phyloP scores from a whole-genome alignment of 2,113 vertebrate species.

The Centrocercus urophasianus region DNA sequence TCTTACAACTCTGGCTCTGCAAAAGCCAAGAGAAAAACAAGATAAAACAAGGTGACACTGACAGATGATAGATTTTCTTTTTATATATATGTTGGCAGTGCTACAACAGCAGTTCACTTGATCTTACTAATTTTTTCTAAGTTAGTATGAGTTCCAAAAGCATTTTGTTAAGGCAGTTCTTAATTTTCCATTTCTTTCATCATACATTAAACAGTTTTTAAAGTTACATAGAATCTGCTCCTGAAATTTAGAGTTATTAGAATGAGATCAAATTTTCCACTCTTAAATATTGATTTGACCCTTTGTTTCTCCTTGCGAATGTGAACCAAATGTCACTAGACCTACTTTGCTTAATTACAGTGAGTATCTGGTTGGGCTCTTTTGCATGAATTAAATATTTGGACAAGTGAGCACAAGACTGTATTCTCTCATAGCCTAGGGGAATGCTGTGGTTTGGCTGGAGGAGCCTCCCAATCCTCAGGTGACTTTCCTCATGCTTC shows the following conservation, averaged over 20 bases:
- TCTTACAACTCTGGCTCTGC: not conserved
- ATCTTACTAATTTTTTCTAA: not conserved
- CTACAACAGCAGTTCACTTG: not conserved
- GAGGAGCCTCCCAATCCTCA: not conserved
- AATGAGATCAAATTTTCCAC: not conserved
- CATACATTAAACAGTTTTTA: not conserved
- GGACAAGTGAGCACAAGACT: not conserved
- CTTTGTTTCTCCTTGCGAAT: not conserved
- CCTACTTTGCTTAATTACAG: not conserved
- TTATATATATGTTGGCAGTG: not conserved
- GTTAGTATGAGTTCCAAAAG: not conserved
- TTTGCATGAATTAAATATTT: not conserved
- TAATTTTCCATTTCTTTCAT: not conserved
- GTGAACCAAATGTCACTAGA: not conserved
- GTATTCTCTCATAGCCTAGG: not conserved
- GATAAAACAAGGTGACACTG: not conserved
- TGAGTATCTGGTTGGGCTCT: not conserved
- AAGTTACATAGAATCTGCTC: not conserved
- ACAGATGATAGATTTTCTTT: not conserved
- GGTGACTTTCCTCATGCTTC: not conserved
- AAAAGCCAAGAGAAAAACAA: not conserved
- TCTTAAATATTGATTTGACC: not conserved
- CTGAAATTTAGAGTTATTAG: not conserved
- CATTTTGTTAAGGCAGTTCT: not conserved
- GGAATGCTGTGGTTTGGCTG: not conserved